Base-by-base conservation (phyloP, 2,888 invertebrate genomes). In the Molanna angustata region DNA sequence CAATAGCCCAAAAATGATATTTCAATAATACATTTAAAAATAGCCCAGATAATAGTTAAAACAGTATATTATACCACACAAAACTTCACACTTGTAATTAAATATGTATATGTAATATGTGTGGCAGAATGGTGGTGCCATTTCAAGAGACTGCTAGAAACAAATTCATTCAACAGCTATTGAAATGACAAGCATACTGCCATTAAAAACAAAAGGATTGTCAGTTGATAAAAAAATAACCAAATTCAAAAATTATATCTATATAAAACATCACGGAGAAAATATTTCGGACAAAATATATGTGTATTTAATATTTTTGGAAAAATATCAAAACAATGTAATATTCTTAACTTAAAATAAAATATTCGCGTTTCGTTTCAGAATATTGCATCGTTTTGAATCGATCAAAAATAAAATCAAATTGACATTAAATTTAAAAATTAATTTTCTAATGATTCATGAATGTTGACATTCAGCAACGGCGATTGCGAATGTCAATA, bases 201-300 rank as follows among this genome's bases (percentile, higher is more conserved):
- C n/a, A n/a, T n/a, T n/a, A n/a, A n/a, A n/a, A n/a, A n/a, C n/a
- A 20, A 43, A 37, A 52, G 58, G 58, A 58, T 58, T 58, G 58
- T 58, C 58, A 55, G 58, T 49, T 50, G 50, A 52, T 55, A 48
- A 19, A 39, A 48, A 47, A 45, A 35, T 19, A 45, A 19, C 17
- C 21, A 52, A 52, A 52, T 48, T 48, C 47, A 43, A 52, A 52
- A 48, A 35, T 22, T 18, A 33, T 40, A 41, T 41, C 46, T 19
- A 50, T 37, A 33, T n/a, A 42, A 44, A 27, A 50, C 50, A 50
- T 50, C 50, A 22, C 37, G 50, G 52, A 37, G 19, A 52, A 42
- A 50, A 50, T 14, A 16, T 44, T 50, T 37, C 18, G 37, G 35
- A 16, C 31, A 50, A 43, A 31, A 49, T 44, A 37, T 37, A 21